phyloP scores from a whole-genome alignment of 2,888 invertebrate species.

The Sarcophaga caerulescens region DNA sequence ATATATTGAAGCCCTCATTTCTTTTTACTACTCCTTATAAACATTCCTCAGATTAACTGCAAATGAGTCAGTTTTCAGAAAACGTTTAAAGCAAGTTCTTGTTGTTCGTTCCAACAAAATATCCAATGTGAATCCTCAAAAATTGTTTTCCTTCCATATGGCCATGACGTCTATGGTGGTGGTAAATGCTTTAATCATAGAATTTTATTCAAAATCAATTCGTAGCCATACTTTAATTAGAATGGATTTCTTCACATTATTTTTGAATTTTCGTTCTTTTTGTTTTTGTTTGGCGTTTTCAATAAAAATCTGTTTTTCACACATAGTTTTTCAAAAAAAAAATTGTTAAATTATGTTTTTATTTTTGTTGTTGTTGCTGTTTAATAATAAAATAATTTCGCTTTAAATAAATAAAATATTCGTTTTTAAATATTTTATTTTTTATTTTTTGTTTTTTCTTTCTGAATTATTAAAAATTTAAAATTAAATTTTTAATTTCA shows the following conservation, averaged over 20 bases:
- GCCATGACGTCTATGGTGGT: background rate
- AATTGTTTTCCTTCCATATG: background rate
- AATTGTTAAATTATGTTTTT: background rate
- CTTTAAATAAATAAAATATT: background rate
- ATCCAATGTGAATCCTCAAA: too few relatives aligned
- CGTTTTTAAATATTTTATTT: background rate
- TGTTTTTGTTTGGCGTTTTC: background rate
- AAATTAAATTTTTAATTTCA: background rate
- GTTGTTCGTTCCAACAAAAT: too few relatives aligned
- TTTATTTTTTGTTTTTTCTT: background rate
- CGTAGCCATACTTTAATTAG: background rate
- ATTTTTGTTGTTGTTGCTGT: background rate
- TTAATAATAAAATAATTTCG: constrained; percentile 3
- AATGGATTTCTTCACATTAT: background rate
- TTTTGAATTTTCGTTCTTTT: background rate
- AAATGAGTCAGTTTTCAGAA: too few relatives aligned
- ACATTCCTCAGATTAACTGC: too few relatives aligned
- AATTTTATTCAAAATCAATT: background rate
- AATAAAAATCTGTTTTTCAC: background rate
- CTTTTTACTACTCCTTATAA: too few relatives aligned
- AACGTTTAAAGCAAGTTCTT: too few relatives aligned
- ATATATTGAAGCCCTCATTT: too few relatives aligned
- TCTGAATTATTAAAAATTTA: background rate
- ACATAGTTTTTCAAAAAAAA: background rate
- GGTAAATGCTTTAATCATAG: background rate